These are phyloP conservation scores for Cinara cedri DNA, from an alignment of 2,888 invertebrate species.

Conservation along the genomic window DNA sequence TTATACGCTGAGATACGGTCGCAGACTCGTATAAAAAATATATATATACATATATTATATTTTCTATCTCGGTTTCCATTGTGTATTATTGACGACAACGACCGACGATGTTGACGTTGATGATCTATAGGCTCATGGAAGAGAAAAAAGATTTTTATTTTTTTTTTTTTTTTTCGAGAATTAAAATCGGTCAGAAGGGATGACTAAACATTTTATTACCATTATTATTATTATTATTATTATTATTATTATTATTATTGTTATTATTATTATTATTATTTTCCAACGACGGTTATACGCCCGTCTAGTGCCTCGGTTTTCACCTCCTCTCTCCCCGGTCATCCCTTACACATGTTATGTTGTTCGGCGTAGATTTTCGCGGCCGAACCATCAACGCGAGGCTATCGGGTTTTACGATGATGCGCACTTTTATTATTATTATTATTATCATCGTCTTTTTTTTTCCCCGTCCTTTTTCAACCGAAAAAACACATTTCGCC, in stretches of 20 bases:
- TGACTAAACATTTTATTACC: conserved; percentile 1
- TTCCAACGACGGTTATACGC: conserved; percentile 1
- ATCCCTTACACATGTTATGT: no score
- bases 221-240: no score
- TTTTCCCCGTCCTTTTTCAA: no score
- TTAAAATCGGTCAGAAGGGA: conserved; percentile 4
- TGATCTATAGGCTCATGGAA: neutral
- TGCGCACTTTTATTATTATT: conserved; percentile 9
- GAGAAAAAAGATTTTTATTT: neutral
- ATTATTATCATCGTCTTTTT: conserved; percentile 19
- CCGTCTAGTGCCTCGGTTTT: neutral
- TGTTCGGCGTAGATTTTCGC: no score
- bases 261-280: no score
- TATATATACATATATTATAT: no score
- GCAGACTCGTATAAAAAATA: no score
- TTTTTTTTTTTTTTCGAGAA: no score
- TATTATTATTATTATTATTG: neutral
- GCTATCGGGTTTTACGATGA: conserved; percentile 32
- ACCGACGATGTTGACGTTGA: neutral
- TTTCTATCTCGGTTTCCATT: no score
- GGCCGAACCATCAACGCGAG: no score
- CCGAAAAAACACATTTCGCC: conserved; percentile 5
- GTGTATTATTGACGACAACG: neutral
- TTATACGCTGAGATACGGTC: no score
- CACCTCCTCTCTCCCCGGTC: neutral